Evolutionary conservation across 2,113 vertebrate genomes (phyloP).

Genomic region (Mungos mungo): DNA sequence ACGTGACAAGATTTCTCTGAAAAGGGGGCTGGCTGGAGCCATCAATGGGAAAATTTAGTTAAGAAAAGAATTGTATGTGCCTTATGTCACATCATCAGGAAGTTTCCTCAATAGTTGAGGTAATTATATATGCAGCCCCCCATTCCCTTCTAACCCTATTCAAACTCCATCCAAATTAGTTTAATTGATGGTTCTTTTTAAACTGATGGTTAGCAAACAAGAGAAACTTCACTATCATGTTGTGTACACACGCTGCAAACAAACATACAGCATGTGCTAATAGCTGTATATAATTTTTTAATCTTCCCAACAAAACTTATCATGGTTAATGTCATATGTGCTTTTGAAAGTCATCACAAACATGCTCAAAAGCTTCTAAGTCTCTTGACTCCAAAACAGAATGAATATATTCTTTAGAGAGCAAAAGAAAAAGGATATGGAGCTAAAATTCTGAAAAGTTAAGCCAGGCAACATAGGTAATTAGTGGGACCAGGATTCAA

Average conservation of each 20-base stretch:
- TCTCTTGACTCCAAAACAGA: background rate
- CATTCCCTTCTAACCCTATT: background rate
- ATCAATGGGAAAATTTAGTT: background rate
- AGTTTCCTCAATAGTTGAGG: background rate
- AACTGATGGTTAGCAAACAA: background rate
- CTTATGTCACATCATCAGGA: background rate
- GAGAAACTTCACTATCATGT: background rate
- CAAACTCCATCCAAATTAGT: background rate
- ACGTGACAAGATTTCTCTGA: background rate
- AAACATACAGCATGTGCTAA: background rate
- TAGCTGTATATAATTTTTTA: background rate
- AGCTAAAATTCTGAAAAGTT: background rate
- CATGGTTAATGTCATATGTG: background rate
- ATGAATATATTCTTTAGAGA: background rate
- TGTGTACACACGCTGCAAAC: background rate
- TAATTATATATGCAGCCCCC: background rate
- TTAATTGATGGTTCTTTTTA: background rate
- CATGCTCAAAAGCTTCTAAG: conserved; percentile 24
- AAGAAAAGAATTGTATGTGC: background rate
- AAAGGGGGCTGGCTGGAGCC: background rate
- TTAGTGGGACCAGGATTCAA: background rate
- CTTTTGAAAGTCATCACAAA: background rate
- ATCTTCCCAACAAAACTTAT: background rate
- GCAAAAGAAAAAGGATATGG: background rate
- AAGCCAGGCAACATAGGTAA: background rate